Evolutionary conservation across 2,888 invertebrate genomes (phyloP), one percentile per base, ranked within the genome.

Genomic region (Ferdinandea cuprea): DNA sequence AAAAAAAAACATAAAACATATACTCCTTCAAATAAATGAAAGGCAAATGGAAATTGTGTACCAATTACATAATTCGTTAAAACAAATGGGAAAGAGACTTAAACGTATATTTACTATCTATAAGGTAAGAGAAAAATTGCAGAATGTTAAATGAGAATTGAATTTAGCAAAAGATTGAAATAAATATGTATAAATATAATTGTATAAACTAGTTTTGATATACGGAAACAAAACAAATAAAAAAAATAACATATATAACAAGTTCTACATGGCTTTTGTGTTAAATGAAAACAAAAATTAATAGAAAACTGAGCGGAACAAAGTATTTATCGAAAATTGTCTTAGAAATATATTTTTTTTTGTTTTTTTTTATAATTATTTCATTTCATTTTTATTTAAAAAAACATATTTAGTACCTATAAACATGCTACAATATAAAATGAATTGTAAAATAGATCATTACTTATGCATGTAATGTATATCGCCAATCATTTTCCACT

Each of bases 121-220:
- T 74, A 71, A 63, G 46, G 63, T 54, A 72, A 48, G 42, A 63
- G 32, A 8, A 44, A 61, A 50, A 65, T 71, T 76, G 46, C 48
- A 37, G 50, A 77, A 77, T 54, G 56, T 61, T 40, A 77, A 50
- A 42, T 63, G 50, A 37, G 63, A 56, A 65, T 46, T 56, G 13
- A 68, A 68, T 63, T 50, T 63, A 69, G 63, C 40, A 42, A 68
- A 56, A 50, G n/a, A n/a, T n/a, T n/a, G n/a, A 50, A 50, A 35
- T 28, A 52, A 13, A 44, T 25, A 28, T 28, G 1, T 2, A 15
- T 2, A 15, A 66, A 52, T 30, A 52, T 44, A 66, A 81, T 32
- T 81, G 71, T 77, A 72, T 77, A 81, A 81, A 81, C 44, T 54
- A 81, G 72, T 81, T 81, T 77, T 81, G 77, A 72, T 81, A 81